These are phyloP conservation scores for Macroglossus sobrinus DNA, from an alignment of 2,113 vertebrate species.

Conservation along the genomic window DNA sequence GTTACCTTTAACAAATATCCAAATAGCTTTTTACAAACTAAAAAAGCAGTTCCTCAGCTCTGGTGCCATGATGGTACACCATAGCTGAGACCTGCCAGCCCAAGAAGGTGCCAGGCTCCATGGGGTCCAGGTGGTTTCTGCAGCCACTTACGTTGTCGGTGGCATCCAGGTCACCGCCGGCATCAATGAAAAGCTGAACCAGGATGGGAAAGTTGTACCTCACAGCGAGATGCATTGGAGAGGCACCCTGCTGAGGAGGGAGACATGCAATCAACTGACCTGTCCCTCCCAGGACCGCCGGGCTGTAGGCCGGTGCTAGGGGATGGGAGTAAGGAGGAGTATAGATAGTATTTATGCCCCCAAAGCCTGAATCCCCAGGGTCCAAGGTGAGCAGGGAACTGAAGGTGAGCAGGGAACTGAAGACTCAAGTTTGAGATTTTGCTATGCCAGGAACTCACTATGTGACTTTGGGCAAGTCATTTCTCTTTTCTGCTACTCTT, in stretches of 20 bases:
- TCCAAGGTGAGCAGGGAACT: neutral
- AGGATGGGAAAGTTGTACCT: conserved; percentile 84
- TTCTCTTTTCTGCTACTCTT: neutral
- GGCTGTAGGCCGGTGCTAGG: neutral
- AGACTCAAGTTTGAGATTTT: neutral
- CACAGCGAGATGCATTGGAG: conserved; percentile 85
- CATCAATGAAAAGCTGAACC: conserved; percentile 85
- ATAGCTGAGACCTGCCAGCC: neutral
- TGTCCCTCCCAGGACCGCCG: neutral
- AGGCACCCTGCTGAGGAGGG: conserved; percentile 83
- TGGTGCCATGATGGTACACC: neutral
- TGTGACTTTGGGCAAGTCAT: neutral
- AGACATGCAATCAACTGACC: neutral
- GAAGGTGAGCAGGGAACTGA: too few relatives aligned
- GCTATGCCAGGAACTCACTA: neutral
- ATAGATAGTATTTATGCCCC: neutral
- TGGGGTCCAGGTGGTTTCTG: neutral
- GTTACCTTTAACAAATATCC: neutral
- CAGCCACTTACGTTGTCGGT: conserved; percentile 85
- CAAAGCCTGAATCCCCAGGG: neutral
- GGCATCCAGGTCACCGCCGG: conserved; percentile 86
- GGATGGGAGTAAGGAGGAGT: neutral
- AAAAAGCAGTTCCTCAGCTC: neutral
- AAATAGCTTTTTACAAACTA: neutral
- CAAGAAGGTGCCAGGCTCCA: neutral